These are phyloP conservation scores for Brachyrhaphis roseni DNA, from an alignment of 2,797 vertebrate species.

Conservation along the genomic window DNA sequence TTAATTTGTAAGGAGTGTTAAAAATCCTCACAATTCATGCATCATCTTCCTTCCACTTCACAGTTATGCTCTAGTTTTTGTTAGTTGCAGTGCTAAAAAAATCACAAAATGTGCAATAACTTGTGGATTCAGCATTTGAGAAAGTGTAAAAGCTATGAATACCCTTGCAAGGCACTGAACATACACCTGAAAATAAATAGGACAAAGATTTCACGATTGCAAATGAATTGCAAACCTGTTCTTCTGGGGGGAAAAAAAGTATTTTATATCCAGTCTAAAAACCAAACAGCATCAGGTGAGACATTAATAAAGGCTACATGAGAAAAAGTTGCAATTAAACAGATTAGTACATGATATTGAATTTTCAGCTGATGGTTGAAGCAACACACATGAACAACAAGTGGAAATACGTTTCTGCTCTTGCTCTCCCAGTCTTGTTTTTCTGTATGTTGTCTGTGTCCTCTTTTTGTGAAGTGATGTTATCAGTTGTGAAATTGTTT, in stretches of 20 bases:
- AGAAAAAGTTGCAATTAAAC: neutral
- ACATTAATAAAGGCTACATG: rapidly evolving
- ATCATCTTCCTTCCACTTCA: neutral
- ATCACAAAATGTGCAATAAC: neutral
- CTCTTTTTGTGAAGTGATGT: neutral
- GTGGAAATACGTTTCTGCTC: neutral
- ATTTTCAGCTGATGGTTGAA: neutral
- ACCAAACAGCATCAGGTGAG: neutral
- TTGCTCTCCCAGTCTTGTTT: neutral
- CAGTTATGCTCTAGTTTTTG: neutral
- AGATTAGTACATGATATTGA: neutral
- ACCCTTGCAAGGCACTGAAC: neutral
- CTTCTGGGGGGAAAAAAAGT: neutral
- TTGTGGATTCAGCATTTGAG: neutral
- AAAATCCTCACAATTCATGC: neutral
- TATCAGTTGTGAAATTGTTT: constrained; percentile 7
- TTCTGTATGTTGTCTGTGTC: neutral
- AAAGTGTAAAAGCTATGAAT: neutral
- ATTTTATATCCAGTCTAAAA: neutral
- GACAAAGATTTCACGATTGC: neutral
- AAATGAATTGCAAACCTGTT: neutral
- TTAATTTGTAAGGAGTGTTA: neutral
- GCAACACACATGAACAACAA: neutral
- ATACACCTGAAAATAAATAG: neutral
- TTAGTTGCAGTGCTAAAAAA: neutral